Conservation (phyloP, 2,113 vertebrate species). For the Pteruthius melanotis region DNA sequence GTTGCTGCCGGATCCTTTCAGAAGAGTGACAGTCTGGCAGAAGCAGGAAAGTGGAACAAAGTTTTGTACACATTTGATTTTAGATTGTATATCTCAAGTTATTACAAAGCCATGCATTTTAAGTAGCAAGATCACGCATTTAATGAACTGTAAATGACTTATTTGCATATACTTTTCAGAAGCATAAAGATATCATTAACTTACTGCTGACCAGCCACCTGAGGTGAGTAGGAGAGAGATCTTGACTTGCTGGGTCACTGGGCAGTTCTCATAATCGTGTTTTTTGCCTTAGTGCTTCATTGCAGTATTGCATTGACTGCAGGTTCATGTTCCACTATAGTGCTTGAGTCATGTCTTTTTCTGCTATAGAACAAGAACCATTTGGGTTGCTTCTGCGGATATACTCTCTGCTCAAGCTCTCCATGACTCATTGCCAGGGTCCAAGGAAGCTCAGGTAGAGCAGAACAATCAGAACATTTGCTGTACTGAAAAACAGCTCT, state of each 20-base stretch:
- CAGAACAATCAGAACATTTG: background rate
- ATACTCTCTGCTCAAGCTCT: background rate
- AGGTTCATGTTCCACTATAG: background rate
- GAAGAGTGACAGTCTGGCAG: background rate
- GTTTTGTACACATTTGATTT: background rate
- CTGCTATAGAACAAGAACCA: background rate
- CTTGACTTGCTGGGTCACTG: background rate
- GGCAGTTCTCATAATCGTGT: background rate
- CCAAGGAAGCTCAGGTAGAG: background rate
- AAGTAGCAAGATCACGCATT: background rate
- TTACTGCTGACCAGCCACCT: constrained; percentile 36
- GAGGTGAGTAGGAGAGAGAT: constrained; percentile 30
- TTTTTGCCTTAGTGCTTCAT: background rate
- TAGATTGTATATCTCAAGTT: background rate
- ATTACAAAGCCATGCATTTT: background rate
- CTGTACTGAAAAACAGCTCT: background rate
- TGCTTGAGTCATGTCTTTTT: background rate
- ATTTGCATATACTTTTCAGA: constrained; percentile 24
- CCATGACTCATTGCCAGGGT: background rate
- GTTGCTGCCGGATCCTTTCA: background rate
- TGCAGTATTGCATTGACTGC: background rate
- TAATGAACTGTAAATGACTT: constrained; percentile 45
- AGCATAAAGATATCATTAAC: constrained; percentile 27
- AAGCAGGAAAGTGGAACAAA: background rate
- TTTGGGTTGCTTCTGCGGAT: background rate